These are phyloP conservation scores for Drosophila elegans DNA, from an alignment of 1,140 invertebrate genomes.

Conservation along the genomic window DNA sequence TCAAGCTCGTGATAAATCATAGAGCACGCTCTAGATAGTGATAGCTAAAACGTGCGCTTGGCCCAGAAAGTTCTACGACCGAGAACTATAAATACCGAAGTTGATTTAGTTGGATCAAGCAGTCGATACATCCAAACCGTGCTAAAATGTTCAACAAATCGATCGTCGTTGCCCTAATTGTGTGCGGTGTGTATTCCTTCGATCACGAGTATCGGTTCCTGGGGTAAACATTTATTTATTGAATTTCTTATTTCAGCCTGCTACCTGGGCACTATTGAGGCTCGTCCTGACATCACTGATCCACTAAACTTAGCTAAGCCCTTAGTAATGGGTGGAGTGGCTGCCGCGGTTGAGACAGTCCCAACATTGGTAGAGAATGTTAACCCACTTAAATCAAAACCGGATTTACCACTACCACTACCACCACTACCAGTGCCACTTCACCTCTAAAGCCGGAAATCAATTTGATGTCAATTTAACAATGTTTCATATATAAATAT, in stretches of 20 bases:
- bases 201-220: not conserved
- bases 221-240: not conserved
- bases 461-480: not conserved
- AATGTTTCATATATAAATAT: not conserved
- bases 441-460: too few relatives aligned
- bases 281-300: too few relatives aligned
- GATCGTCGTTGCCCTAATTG: slow-evolving; percentile 45
- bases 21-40: slow-evolving; percentile 31
- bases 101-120: slow-evolving; percentile 16
- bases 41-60: slow-evolving; percentile 30
- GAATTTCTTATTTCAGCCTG: slow-evolving; percentile 16
- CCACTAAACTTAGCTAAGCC: too few relatives aligned
- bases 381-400: too few relatives aligned
- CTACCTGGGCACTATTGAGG: slow-evolving; percentile 17
- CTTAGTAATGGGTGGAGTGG: too few relatives aligned
- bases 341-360: too few relatives aligned
- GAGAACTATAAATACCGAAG: slow-evolving; percentile 22
- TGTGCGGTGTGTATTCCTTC: slow-evolving; percentile 56
- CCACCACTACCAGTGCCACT: not conserved
- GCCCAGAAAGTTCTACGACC: not conserved
- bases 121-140: slow-evolving; percentile 36
- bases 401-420: too few relatives aligned
- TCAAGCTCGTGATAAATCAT: slow-evolving; percentile 16
- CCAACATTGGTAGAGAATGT: too few relatives aligned
- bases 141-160: slow-evolving; percentile 64